These are phyloP conservation scores for Drosophila affinis DNA, from an alignment of 2,888 invertebrate genomes.

Conservation along the genomic window DNA sequence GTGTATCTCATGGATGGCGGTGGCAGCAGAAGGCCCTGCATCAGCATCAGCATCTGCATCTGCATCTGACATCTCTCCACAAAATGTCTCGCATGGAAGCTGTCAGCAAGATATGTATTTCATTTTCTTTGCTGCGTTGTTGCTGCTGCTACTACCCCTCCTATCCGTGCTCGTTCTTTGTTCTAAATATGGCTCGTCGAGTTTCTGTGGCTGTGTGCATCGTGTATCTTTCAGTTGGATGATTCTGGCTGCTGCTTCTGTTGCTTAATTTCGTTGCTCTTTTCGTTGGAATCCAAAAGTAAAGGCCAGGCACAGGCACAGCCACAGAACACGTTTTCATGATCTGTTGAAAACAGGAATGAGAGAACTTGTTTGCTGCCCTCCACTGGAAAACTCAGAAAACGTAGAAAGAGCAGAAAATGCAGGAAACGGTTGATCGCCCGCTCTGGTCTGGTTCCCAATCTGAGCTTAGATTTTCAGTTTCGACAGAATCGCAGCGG, in stretches of 20 bases:
- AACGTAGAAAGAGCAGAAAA: not conserved
- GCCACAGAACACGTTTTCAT: conserved; percentile 62
- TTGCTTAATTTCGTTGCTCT: conserved; percentile 32
- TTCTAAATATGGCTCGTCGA: conserved; percentile 61
- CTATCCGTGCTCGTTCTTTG: conserved; percentile 44
- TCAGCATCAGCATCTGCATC: conserved; percentile 21
- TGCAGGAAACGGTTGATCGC: conserved; percentile 4
- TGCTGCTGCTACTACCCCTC: conserved; percentile 6
- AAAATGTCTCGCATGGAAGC: conserved; percentile 67
- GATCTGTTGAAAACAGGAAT: conserved; percentile 53
- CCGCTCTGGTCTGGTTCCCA: conserved; percentile 12
- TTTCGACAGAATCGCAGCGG: conserved; percentile 36
- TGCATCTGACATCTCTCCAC: conserved; percentile 51
- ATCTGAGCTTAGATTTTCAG: conserved; percentile 42
- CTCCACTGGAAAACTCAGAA: conserved; percentile 7
- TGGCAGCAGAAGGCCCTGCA: not conserved
- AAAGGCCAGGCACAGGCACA: not conserved
- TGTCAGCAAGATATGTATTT: conserved; percentile 52
- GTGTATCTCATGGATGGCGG: conserved; percentile 32
- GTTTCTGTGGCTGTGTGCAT: conserved; percentile 27
- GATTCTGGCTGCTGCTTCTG: conserved; percentile 39
- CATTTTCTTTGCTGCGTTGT: conserved; percentile 23
- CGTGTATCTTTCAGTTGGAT: conserved; percentile 35
- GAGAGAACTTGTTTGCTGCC: conserved; percentile 61
- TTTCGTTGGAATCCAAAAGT: conserved; percentile 44